Evolutionary conservation across 2,888 invertebrate species (phyloP).

Genomic region (Sturmia bella): DNA sequence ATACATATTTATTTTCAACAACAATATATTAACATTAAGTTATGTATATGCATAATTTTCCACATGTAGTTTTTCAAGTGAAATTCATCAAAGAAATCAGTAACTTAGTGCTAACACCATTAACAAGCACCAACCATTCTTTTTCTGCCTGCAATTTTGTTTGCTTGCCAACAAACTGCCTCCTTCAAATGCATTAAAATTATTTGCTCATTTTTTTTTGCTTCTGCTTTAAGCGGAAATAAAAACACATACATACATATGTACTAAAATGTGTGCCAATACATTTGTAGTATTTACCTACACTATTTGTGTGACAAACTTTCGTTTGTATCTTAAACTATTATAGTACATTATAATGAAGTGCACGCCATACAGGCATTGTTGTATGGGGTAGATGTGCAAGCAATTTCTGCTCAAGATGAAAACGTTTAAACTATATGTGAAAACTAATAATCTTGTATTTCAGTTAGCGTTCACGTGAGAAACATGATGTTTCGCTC

Average conservation of each 20-base stretch:
- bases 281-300: conserved; percentile 8
- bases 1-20: too few relatives aligned
- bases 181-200: conserved; percentile 57
- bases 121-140: conserved; percentile 14
- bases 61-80: conserved; percentile 57
- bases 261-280: conserved; percentile 1
- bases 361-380: background rate
- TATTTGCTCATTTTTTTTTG: conserved; percentile 64
- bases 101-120: conserved; percentile 45
- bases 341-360: background rate
- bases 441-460: too few relatives aligned
- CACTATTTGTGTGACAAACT: conserved; percentile 26
- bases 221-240: conserved; percentile 33
- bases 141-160: background rate
- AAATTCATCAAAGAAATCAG: conserved; percentile 72
- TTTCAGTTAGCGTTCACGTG: too few relatives aligned
- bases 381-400: background rate
- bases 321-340: background rate
- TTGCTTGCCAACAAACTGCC: conserved; percentile 51
- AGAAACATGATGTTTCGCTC: too few relatives aligned
- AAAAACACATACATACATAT: background rate
- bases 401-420: background rate
- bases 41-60: background rate
- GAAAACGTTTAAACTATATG: too few relatives aligned
- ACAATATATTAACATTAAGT: too few relatives aligned